Percentiles rank a stretch among this genome's conserved stretches.
Conservation (phyloP, 2,888 invertebrate genomes). For the Branchellion lobata region DNA sequence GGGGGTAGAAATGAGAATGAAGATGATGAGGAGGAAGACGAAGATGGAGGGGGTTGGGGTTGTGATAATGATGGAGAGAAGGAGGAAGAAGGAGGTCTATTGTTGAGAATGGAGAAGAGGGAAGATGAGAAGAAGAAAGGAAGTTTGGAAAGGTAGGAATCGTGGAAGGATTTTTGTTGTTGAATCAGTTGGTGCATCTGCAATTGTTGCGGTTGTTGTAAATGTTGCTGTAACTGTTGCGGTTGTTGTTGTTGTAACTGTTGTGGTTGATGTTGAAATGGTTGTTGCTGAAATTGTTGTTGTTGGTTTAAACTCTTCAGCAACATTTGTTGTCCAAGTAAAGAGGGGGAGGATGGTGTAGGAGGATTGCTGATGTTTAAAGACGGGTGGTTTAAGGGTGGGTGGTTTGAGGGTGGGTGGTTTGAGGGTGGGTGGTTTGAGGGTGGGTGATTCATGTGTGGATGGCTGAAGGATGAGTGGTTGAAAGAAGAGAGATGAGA, state of each 20-base stretch:
- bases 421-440: no score
- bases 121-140: not conserved
- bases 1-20: not conserved
- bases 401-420: no score
- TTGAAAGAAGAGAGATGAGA: no score
- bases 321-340: not conserved
- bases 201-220: not conserved
- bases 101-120: slow-evolving; percentile 12
- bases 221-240: not conserved
- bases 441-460: no score
- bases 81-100: not conserved
- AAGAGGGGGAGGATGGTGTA: no score
- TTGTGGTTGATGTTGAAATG: not conserved
- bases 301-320: not conserved
- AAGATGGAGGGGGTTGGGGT: not conserved
- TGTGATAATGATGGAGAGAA: not conserved
- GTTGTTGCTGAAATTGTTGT: not conserved
- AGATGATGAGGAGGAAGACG: not conserved
- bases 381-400: no score
- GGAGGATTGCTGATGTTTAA: no score
- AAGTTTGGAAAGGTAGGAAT: not conserved
- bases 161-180: not conserved
- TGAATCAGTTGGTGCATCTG: not conserved
- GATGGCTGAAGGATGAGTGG: no score
- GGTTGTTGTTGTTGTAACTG: not conserved